Conservation (phyloP, 2,888 invertebrate species). For the Rosalia funebris region DNA sequence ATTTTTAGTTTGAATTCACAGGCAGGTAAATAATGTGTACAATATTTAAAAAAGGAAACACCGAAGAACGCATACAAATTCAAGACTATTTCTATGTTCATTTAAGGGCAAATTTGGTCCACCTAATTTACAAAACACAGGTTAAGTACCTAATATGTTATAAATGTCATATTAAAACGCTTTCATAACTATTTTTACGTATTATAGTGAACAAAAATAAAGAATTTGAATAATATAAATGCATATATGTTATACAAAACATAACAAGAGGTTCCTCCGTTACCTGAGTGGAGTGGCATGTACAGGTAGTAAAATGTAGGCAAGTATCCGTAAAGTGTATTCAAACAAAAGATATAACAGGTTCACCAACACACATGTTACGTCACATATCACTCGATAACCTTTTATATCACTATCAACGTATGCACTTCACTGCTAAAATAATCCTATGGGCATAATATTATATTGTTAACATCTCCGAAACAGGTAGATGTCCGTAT, state of each 20-base stretch:
- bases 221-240: not conserved
- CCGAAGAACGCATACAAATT: no score
- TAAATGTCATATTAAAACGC: no score
- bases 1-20: no score
- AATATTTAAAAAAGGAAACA: no score
- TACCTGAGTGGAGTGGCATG: conserved; percentile 32
- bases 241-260: not conserved
- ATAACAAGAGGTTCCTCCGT: conserved; percentile 25
- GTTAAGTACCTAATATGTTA: no score
- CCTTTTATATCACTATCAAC: conserved; percentile 24
- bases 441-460: conserved; percentile 27
- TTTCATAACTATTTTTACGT: no score
- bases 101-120: no score
- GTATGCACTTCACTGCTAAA: conserved; percentile 20
- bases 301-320: conserved; percentile 28
- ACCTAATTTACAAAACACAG: no score
- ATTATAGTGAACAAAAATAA: no score
- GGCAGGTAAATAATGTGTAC: no score
- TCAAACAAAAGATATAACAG: conserved; percentile 40
- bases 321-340: conserved; percentile 24
- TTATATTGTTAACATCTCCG: conserved; percentile 39
- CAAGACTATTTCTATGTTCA: no score
- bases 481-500: conserved; percentile 31
- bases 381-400: conserved; percentile 34
- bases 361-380: conserved; percentile 38